Conservation (phyloP, 37 sponge, comb jelly and placozoan species). For the Cladorhizidae sp. region DNA sequence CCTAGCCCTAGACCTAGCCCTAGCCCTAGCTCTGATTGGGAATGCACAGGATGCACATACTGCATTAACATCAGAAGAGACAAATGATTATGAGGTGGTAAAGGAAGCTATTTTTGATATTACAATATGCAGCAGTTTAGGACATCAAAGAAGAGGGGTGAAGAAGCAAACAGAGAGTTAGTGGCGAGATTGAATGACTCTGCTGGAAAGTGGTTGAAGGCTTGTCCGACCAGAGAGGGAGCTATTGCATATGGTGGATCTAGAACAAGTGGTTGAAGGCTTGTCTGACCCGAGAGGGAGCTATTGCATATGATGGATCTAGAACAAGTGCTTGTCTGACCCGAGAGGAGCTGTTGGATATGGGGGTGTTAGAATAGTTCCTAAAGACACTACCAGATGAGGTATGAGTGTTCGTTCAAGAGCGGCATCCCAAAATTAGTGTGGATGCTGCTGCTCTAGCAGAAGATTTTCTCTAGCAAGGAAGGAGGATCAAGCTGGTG, state of each 20-base stretch:
- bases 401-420: slow-evolving; percentile 22
- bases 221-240: too few species aligned
- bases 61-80: slow-evolving; percentile 2
- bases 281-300: too few species aligned
- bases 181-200: slow-evolving; percentile 21
- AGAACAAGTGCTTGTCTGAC: slow-evolving; percentile 4
- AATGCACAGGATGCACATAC: slow-evolving; percentile 33
- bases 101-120: slow-evolving; percentile 36
- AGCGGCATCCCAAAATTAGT: slow-evolving; percentile 29
- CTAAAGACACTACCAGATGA: slow-evolving; percentile 23
- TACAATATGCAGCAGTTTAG: slow-evolving; percentile 38
- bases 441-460: slow-evolving; percentile 9
- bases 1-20: too few species aligned
- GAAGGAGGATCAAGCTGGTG: too few species aligned
- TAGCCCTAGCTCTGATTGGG: slow-evolving; percentile 18
- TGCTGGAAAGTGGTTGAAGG: neutral
- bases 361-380: slow-evolving; percentile 15
- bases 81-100: slow-evolving; percentile 1
- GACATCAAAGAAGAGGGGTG: slow-evolving; percentile 1
- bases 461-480: neutral
- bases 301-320: too few species aligned
- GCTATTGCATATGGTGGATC: too few species aligned
- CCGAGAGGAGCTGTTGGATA: slow-evolving; percentile 19
- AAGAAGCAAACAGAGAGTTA: slow-evolving; percentile 35
- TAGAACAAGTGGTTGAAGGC: too few species aligned